Percentiles rank a stretch among this genome's conserved stretches.
Evolutionary conservation across 2,113 vertebrate genomes (phyloP).

Genomic region (Zonotrichia leucophrys): DNA sequence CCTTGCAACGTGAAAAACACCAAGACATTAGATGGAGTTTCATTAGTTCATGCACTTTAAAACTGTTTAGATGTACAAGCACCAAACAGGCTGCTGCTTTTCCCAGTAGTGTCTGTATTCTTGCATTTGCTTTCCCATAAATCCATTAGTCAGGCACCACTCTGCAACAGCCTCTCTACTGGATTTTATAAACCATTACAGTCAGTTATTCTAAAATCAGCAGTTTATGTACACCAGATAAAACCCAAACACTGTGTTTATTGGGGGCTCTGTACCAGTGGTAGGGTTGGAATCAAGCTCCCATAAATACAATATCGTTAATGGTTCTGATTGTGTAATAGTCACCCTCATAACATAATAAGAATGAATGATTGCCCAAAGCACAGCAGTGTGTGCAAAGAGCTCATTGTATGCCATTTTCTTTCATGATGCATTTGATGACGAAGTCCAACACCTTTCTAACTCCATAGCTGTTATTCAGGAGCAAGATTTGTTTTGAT

Average conservation of each 20-base stretch:
- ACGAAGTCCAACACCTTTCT: background rate
- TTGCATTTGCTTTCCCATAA: conserved; percentile 9
- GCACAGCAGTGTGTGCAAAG: background rate
- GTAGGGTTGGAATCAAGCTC: background rate
- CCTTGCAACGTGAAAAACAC: background rate
- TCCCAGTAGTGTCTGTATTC: background rate
- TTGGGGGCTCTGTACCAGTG: background rate
- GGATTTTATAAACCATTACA: background rate
- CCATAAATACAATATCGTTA: background rate
- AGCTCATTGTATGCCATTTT: background rate
- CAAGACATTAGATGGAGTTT: background rate
- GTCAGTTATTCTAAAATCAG: conserved; percentile 1
- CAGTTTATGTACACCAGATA: background rate
- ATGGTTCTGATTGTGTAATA: background rate
- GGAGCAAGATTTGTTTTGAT: background rate
- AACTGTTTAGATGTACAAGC: background rate
- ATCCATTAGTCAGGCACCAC: background rate
- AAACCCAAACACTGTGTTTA: background rate
- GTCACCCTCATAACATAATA: background rate
- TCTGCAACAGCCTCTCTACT: background rate
- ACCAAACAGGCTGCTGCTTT: background rate
- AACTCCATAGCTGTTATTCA: background rate
- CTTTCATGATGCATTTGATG: background rate
- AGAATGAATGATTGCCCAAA: background rate
- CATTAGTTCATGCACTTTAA: background rate